These are phyloP conservation scores for Zaprionus davidi DNA, from an alignment of 1,140 invertebrate genomes.

Conservation along the genomic window DNA sequence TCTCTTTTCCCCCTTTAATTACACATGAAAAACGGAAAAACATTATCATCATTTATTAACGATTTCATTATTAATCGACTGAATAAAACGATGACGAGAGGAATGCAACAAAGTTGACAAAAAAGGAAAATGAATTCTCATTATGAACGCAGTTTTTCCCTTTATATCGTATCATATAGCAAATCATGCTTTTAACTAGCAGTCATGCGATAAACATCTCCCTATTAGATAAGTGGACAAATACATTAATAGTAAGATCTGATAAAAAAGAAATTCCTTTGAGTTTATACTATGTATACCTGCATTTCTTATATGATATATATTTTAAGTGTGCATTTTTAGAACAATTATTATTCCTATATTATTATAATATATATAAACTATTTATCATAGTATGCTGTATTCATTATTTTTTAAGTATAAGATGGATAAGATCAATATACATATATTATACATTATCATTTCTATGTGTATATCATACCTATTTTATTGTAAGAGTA, in stretches of 20 bases:
- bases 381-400: too few species aligned
- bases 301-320: too few species aligned
- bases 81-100: conserved; percentile 32
- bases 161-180: conserved; percentile 5
- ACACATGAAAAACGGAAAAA: not conserved
- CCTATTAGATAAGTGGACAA: not conserved
- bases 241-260: not conserved
- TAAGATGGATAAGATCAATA: too few species aligned
- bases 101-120: conserved; percentile 22
- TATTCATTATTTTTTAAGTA: not conserved
- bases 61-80: conserved; percentile 49
- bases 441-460: too few species aligned
- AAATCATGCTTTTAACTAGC: conserved; percentile 22
- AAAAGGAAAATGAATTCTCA: conserved; percentile 9
- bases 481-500: not conserved
- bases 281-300: too few species aligned
- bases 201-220: not conserved
- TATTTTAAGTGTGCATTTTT: too few species aligned
- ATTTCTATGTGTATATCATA: too few species aligned
- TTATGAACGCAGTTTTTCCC: conserved; percentile 21
- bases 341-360: too few species aligned
- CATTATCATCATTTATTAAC: conserved; percentile 38
- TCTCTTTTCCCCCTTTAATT: conserved; percentile 17
- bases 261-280: too few species aligned
- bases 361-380: too few species aligned